phyloP scores from a whole-genome alignment of 2,888 invertebrate species.

The Melanotus villosus region DNA sequence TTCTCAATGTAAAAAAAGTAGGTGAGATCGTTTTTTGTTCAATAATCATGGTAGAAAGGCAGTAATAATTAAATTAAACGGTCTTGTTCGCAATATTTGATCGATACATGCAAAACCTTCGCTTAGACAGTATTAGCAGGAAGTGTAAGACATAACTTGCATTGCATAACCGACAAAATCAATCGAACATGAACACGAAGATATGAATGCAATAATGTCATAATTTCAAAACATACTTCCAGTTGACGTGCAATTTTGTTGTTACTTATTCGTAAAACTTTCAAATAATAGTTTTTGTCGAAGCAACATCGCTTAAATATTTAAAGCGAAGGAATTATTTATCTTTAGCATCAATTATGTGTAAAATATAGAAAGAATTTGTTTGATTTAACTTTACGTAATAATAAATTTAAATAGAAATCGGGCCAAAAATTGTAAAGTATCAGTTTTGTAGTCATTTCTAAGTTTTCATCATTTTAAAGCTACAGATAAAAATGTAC shows the following conservation, averaged over 20 bases:
- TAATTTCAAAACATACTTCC: slow-evolving; percentile 3
- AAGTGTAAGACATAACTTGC: slow-evolving; percentile 9
- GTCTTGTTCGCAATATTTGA: background rate
- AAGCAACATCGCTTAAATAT: too few species aligned
- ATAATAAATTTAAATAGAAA: too few species aligned
- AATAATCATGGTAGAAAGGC: background rate
- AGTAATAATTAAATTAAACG: slow-evolving; percentile 12
- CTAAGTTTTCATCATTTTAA: too few species aligned
- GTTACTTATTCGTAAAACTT: background rate
- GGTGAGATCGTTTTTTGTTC: too few species aligned
- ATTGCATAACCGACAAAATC: slow-evolving; percentile 7
- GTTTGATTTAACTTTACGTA: too few species aligned
- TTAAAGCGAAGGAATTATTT: too few species aligned
- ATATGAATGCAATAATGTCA: background rate
- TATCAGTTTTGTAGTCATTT: too few species aligned
- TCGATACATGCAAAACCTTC: background rate
- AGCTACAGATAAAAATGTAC: too few species aligned
- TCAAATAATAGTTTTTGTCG: background rate
- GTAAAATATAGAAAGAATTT: too few species aligned
- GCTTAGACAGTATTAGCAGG: slow-evolving; percentile 2
- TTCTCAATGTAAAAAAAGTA: too few species aligned
- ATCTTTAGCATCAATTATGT: too few species aligned
- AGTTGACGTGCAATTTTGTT: background rate
- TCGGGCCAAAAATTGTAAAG: too few species aligned
- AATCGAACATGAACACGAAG: slow-evolving; percentile 12